Base-by-base conservation (phyloP, 2,113 vertebrate genomes). In the Clarias magur region DNA sequence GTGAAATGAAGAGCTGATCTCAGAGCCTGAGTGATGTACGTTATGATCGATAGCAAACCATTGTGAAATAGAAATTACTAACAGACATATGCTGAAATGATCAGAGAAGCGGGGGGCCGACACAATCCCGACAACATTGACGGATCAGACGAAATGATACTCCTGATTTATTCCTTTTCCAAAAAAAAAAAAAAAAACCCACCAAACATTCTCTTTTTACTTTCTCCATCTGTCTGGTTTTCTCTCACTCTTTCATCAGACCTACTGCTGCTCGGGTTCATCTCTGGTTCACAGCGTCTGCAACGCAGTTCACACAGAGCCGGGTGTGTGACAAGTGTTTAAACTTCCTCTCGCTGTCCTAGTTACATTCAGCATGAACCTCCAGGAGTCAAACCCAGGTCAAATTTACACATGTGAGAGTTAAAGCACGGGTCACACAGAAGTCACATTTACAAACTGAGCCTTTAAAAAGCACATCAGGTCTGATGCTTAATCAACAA, bases 281-380 rank as follows among this genome's bases (percentile, higher is more conserved):
- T 76, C 86, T 25, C 16, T n/a, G 80, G 86, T 87, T 87, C 86
- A 86, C 63, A 72, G 59, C 60, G 80, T 87, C 86, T 19, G 86
- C 57, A n/a, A 65, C 56, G 80, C 38, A 2, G 70, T 59, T 56
- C 72, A 56, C 80, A 23, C 53, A 25, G 85, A 82, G 79, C 63
- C 19, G 30, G 25, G 65, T 15, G 86, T 76, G 68, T 83, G 80
- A 63, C 15, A 48, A 76, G 80, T 48, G 59, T 83, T 87, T 82
- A 30, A 73, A 76, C 27, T 72, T 86, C 78, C 78, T 72, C 70
- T 2, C 38, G 13, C 56, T 56, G 86, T 82, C 86, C 80, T 83
- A 73, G 30, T 83, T 87, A 13, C 80, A 82, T 48, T 67, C 63
- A 59, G 34, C 34, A 23, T 79, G 2, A 81, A 73, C 30, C n/a